Conservation (phyloP, 2,797 vertebrate genomes). For the Huso huso region DNA sequence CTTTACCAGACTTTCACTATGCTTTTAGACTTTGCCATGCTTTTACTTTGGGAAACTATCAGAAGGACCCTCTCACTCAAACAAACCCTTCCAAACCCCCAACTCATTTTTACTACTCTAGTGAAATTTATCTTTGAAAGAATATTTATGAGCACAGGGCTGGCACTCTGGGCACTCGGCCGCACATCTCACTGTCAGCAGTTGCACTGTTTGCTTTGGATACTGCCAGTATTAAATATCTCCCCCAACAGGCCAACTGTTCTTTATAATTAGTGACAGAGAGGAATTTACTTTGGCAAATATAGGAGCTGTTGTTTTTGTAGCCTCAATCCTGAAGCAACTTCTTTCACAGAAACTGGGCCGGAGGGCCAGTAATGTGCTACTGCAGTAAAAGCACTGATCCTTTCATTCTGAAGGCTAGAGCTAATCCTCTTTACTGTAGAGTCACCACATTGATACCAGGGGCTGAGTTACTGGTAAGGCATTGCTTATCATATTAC, state of each 20-base stretch:
- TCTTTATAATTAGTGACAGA: constrained; percentile 55
- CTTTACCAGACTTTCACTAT: too few relatives aligned
- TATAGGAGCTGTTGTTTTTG: constrained; percentile 36
- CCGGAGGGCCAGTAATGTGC: constrained; percentile 14
- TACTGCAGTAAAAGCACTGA: constrained; percentile 9
- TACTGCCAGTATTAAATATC: constrained; percentile 49
- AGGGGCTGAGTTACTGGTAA: background rate
- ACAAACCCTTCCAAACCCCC: background rate
- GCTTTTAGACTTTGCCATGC: too few relatives aligned
- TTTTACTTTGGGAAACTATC: too few relatives aligned
- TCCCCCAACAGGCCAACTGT: constrained; percentile 39
- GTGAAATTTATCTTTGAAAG: constrained; percentile 9
- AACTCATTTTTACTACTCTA: background rate
- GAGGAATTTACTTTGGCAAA: constrained; percentile 47
- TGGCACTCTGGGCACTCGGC: constrained; percentile 39
- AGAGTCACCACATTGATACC: constrained; percentile 34
- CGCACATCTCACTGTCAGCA: constrained; percentile 49
- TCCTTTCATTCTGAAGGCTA: constrained; percentile 25
- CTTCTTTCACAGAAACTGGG: constrained; percentile 18
- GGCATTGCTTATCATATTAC: constrained; percentile 20
- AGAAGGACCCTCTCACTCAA: background rate
- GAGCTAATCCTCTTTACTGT: constrained; percentile 37
- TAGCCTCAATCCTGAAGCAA: constrained; percentile 31
- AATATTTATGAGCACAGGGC: constrained; percentile 20
- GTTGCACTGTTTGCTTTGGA: constrained; percentile 61